A percentile compares a stretch with the other conserved stretches of the same genome.
These are phyloP conservation scores for Eledona agricola DNA, from an alignment of 2,888 invertebrate genomes.

Conservation along the genomic window DNA sequence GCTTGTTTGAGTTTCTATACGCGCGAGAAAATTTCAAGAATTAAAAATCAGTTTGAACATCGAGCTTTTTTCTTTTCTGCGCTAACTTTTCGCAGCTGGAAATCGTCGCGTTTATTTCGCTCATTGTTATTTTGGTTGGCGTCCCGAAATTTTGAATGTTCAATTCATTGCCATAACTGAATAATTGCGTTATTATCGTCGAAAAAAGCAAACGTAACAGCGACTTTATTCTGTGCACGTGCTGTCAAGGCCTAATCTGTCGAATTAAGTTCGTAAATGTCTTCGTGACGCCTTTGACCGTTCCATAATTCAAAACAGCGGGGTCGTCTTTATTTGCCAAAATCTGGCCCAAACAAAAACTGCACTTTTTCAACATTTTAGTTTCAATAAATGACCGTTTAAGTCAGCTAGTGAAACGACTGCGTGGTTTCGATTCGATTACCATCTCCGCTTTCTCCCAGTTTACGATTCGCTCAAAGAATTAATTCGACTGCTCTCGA, in stretches of 20 bases:
- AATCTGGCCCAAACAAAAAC: not conserved
- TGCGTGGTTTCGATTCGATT: conserved; percentile 6
- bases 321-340: not conserved
- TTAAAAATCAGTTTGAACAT: too few species aligned
- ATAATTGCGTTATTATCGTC: conserved; percentile 15
- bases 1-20: too few species aligned
- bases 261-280: conserved; percentile 17
- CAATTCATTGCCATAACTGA: conserved; percentile 14
- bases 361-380: conserved; percentile 4
- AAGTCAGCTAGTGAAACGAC: conserved; percentile 1
- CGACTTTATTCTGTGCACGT: conserved; percentile 7
- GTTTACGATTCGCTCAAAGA: conserved; percentile 14
- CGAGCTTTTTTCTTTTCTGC: too few species aligned
- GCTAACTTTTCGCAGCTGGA: too few species aligned
- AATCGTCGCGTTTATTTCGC: too few species aligned
- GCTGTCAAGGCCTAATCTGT: conserved; percentile 20
- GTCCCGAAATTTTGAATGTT: conserved; percentile 4
- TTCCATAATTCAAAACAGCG: conserved; percentile 1
- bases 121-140: too few species aligned
- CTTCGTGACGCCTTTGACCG: conserved; percentile 4
- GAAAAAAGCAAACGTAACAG: conserved; percentile 18
- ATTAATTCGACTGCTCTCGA: conserved; percentile 5
- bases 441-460: conserved; percentile 13
- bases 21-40: too few species aligned
- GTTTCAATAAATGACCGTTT: conserved; percentile 10